Evolutionary conservation across 2,113 vertebrate genomes (phyloP), one percentile per base, ranked within the genome.

Genomic region (Pristiophorus japonicus): DNA sequence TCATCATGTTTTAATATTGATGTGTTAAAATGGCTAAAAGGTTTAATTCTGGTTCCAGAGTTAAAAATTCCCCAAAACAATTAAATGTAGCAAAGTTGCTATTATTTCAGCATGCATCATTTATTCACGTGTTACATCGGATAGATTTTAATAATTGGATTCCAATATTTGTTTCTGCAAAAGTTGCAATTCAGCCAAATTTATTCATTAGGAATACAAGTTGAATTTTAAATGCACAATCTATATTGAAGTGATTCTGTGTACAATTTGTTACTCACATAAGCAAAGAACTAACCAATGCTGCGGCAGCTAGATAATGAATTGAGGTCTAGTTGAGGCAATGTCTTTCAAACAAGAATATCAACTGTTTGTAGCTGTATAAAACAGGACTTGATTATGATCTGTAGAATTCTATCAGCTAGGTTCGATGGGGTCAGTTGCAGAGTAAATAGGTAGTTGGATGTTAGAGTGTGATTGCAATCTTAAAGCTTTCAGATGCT

Each of bases 301-400:
- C 34, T 51, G n/a, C 24, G 22, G 27, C 42, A 94, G 12, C 24
- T 12, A 70, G 45, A 67, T 70, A 94, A 70, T 94, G 45, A 73
- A 27, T 45, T 94, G 93, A 51, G 6, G 27, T 70, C 24, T 38
- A 70, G 42, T 47, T 34, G 63, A 70, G 66, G 27, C 45, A 70
- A 47, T 51, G 0, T 51, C 42, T 47, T 63, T 93, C 62, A 20
- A 93, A 24, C n/a, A 93, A 66, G n/a, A 66, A 38, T 42, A 66
- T 45, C 63, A 94, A 24, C 63, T 45, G 63, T 38, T 42, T 67
- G 12, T 45, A 66, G 38, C 47, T 94, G 20, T 66, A 66, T 94
- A 42, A 94, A 94, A 94, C 91, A 94, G 87, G 24, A 90, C 62
- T 90, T 30, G 30, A 66, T 94, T 66, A 66, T 2, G 8, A 94